Evolutionary conservation across 2,888 invertebrate species (phyloP), one percentile per base, ranked within the genome.

Genomic region (Flabesymbios commensalis): DNA sequence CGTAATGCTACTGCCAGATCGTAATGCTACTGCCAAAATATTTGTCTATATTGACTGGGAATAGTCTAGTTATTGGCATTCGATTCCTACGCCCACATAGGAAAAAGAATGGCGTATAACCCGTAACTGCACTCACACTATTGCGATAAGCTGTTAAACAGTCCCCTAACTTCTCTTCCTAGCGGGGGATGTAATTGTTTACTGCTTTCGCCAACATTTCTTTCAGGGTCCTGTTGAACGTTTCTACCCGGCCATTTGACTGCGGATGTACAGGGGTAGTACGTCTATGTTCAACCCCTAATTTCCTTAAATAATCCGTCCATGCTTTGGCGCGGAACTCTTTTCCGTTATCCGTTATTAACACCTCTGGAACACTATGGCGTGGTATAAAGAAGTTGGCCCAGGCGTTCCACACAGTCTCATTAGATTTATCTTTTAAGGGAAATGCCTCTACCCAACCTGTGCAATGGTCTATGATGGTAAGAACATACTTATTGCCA

Each of bases 401-500:
- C 19, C 57, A 42, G 0, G 43, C 36, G 2, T 32, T 42, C 51
- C 33, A 47, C 3, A 61, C 57, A 32, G n/a, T 53, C 10, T 26
- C 39, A 7, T 32, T 39, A 10, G 41, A 39, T 39, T 58, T 58
- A 28, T 51, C 28, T 17, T 22, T 33, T n/a, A 61, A 49, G 5
- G 61, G 61, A 28, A 31, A 57, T 2, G 51, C 57, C 36, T 61
- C 57, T 4, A 45, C 56, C 61, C 61, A 61, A 19, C 57, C 57
- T 1, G 57, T 41, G 22, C 19, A 47, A 28, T 61, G 61, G 31
- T 51, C 48, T 10, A 61, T 58, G 7, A 61, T 19, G 1, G 49
- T 57, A 5, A 61, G 24, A 3, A 49, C 28, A 24, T 61, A 61
- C 17, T 36, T 26, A 42, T 56, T 57, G 14, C 61, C 57, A 3